Base-by-base conservation (phyloP, 2,888 invertebrate species). In the Melanchra persicariae region DNA sequence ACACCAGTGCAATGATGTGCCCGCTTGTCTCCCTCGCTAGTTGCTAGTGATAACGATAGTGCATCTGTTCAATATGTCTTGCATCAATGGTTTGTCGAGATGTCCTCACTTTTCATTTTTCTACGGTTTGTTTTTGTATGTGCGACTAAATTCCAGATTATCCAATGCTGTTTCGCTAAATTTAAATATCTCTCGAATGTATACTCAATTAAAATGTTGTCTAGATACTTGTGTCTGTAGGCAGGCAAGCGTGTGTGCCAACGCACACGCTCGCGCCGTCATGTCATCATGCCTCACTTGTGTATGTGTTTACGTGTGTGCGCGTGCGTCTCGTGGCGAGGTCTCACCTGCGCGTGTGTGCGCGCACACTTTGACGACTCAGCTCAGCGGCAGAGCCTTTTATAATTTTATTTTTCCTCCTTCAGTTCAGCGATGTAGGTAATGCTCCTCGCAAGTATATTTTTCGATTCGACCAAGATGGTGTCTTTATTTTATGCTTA, bases 331-430 rank as follows among this genome's bases (percentile, higher is more conserved):
- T 89, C 85, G 87, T 91, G 88, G 87, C 89, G 90, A 91, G 92
- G 92, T 91, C 90, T 90, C 86, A 82, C 79, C 81, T 84, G 85
- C 87, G 79, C 77, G 83, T 92, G 91, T 93, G 91, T 91, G 88
- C 85, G 89, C 85, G 89, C 93, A 92, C 92, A 92, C 93, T 86
- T 82, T 83, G 87, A 87, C 85, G 83, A 85, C 87, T 87, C 89
- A 88, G 91, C 93, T 90, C 90, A 85, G 92, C 92, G 90, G 91
- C 92, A 88, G 85, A 92, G 92, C 91, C 94, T 94, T 94, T 95
- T 94, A 91, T 94, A 88, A 88, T 93, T 94, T 95, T 94, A 92
- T 94, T 95, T 95, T 95, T 94, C 93, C 93, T 94, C 88, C 88
- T 93, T 89, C 89, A 91, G 90, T 89, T 88, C 87, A 90, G 84